Base-by-base conservation (phyloP, 2,888 invertebrate genomes). In the Fragum fragum region DNA sequence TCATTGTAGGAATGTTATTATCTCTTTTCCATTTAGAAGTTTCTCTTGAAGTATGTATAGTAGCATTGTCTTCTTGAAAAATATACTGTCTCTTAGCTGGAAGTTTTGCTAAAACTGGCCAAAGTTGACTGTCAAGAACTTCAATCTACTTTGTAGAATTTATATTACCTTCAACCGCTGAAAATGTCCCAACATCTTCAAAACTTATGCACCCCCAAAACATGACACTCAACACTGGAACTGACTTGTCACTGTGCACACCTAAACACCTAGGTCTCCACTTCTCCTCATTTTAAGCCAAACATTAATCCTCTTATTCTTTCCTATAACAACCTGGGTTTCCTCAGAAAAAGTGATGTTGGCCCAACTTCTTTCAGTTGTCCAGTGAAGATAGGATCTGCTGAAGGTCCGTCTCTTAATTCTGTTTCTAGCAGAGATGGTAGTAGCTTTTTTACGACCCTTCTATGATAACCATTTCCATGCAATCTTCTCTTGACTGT, bases 51-150 rank as follows among this genome's bases (percentile, higher is more conserved):
- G 42, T 73, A 14, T 73, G 73, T 9, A 73, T 59, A 21, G 73
- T 59, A 9, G 73, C 73, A 73, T 59, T 73, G 36, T 73, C 61
- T 47, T 73, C 73, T 26, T 73, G 36, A 1, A 73, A n/a, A 32
- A 73, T 39, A 28, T 61, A 73, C 23, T 36, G 21, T 28, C 73
- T 73, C 21, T 36, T 6, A 42, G 73, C 23, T 36, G 59, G 42
- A 73, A 73, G 59, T 61, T 61, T 61, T 32, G 59, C 59, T 59
- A 36, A 36, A 36, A 36, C 32, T 36, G 32, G 32, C 32, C 32
- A 36, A 36, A 36, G 32, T 36, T 36, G 32, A 9, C 32, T 36
- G 9, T 36, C 32, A 36, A 36, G 32, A 6, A 36, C 32, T 36
- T 36, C 32, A 36, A 36, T 36, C 9, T 36, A 36, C 32, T 36